phyloP scores from a whole-genome alignment of 2,888 invertebrate species.

The Zygaena filipendulae region DNA sequence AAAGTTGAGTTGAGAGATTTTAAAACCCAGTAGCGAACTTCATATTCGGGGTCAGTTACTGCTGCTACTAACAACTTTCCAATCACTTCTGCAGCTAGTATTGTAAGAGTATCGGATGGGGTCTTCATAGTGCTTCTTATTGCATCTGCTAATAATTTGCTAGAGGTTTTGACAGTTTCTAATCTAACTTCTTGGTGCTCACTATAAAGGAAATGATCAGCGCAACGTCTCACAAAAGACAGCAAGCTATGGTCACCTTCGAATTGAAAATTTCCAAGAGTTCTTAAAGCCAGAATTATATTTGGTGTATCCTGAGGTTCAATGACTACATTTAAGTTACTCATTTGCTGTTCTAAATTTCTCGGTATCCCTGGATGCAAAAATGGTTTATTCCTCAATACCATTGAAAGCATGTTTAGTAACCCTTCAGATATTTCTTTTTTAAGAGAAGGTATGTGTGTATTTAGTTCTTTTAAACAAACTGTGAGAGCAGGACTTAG shows the following conservation, averaged over 20 bases:
- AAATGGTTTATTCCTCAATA: slow-evolving; percentile 88
- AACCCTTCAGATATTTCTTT: slow-evolving; percentile 93
- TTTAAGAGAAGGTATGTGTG: slow-evolving; percentile 87
- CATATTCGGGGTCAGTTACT: slow-evolving; percentile 95
- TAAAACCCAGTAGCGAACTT: slow-evolving; percentile 93
- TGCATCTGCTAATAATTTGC: slow-evolving; percentile 86
- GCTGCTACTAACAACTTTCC: slow-evolving; percentile 92
- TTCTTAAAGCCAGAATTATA: slow-evolving; percentile 91
- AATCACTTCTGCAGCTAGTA: slow-evolving; percentile 86
- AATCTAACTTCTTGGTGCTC: slow-evolving; percentile 90
- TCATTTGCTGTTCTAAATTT: slow-evolving; percentile 64
- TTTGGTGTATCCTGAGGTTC: slow-evolving; percentile 81
- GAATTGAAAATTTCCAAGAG: slow-evolving; percentile 91
- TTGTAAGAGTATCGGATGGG: slow-evolving; percentile 85
- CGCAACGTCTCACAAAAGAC: slow-evolving; percentile 92
- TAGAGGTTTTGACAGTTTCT: slow-evolving; percentile 95
- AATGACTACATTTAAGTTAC: slow-evolving; percentile 46
- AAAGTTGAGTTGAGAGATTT: slow-evolving; percentile 92
- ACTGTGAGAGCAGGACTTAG: slow-evolving; percentile 91
- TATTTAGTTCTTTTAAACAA: slow-evolving; percentile 89
- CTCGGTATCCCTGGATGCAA: slow-evolving; percentile 83
- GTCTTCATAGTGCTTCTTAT: slow-evolving; percentile 71
- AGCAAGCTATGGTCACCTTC: slow-evolving; percentile 88
- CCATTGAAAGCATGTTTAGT: slow-evolving; percentile 89
- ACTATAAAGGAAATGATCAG: slow-evolving; percentile 89